Evolutionary conservation across 2,888 invertebrate genomes (phyloP).

Genomic region (Prenolepis imparis): DNA sequence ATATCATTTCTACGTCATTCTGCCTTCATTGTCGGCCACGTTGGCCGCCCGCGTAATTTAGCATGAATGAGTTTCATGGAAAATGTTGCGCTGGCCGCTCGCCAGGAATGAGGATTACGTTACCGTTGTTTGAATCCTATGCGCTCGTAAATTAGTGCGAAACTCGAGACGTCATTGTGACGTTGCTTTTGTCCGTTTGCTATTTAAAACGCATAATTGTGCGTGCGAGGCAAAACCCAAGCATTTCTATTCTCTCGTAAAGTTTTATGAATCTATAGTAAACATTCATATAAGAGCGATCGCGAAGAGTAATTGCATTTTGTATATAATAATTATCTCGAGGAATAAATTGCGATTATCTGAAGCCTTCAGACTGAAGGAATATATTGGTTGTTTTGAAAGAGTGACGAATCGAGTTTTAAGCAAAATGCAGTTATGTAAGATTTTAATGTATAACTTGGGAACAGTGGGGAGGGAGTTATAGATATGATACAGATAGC

Average conservation of each 20-base stretch:
- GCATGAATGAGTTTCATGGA: conserved; percentile 41
- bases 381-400: not conserved
- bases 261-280: not conserved
- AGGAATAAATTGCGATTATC: conserved; percentile 15
- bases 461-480: not conserved
- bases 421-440: not conserved
- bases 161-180: conserved; percentile 29
- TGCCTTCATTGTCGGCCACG: not conserved
- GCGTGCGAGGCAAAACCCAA: not conserved
- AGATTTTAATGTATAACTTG: not conserved
- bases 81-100: conserved; percentile 38
- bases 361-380: too few species aligned
- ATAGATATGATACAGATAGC: not conserved
- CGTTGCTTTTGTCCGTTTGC: conserved; percentile 21
- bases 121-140: conserved; percentile 19
- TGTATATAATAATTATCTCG: not conserved
- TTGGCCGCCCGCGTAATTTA: conserved; percentile 37
- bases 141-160: conserved; percentile 25
- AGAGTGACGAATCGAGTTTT: not conserved
- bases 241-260: conserved; percentile 3
- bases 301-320: not conserved
- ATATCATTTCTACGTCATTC: not conserved
- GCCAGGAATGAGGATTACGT: conserved; percentile 43
- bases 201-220: conserved; percentile 20
- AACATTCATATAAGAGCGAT: not conserved